Evolutionary conservation across 2,113 vertebrate species (phyloP), one percentile per base, ranked within the genome.

Genomic region (Otolemur garnettii): DNA sequence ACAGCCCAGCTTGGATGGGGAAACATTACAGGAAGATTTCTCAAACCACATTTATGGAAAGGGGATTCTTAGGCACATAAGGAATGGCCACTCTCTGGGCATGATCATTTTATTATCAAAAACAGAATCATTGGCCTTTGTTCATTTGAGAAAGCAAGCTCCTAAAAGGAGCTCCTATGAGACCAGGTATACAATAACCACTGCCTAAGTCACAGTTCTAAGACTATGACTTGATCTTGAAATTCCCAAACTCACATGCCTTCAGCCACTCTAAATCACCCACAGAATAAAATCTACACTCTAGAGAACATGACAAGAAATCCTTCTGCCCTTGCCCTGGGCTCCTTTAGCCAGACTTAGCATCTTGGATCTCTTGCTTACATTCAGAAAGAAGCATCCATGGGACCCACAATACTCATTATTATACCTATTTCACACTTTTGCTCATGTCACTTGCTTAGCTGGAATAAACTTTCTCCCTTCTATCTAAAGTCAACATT

Each of bases 401-500:
- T 1, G 9, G 33, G 22, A 6, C 10, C 30, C 33, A 87, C 55
- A 75, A 68, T 57, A 96, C 72, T 78, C 30, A 68, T 77, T 75
- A 77, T 69, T 81, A 81, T 21, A 53, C 26, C 81, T 90, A 28
- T 2, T 82, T 92, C 71, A 84, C 6, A 72, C 11, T 86, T 83
- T 86, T 66, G 14, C 26, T 88, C 50, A 50, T 64, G 26, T 30
- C 13, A 62, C 69, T 92, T 91, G 15, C 69, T 95, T 68, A 89
- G 75, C 86, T 87, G 14, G 33, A 93, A 96, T 87, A 95, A 89
- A 69, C 10, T 92, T 87, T 35, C 42, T 83, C 33, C 38, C 30
- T 79, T 87, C 74, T 91, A 75, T 69, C 55, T 72, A 38, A 80
- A 96, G 28, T 90, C n/a, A 95, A 69, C 64, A 59, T 81, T 97